Base-by-base conservation (phyloP, 2,888 invertebrate species). In the Andrena dorsata region DNA sequence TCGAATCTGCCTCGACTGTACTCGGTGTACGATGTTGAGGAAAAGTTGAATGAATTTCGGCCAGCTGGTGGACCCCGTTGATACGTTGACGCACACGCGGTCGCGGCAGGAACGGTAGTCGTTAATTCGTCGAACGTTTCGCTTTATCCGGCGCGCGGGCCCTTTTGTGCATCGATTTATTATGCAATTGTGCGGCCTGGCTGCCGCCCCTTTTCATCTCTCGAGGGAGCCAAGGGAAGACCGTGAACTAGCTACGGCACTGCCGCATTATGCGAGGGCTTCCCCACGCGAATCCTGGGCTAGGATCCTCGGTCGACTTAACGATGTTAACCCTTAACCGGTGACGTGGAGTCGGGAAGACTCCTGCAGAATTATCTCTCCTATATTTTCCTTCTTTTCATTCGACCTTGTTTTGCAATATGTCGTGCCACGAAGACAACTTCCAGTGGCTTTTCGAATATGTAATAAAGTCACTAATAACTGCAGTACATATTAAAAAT, bases 161-260 rank as follows among this genome's bases (percentile, higher is more conserved):
- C 82, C 84, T 84, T 86, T 86, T 86, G 86, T 84, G 78, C 69
- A 70, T 83, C 83, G 83, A 81, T 87, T 89, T 88, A 87, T 89
- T 89, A 82, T 85, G 85, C 87, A 89, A 89, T 88, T 88, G 87
- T 72, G 74, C 65, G 76, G 26, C 53, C 56, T 47, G 53, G 41
- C 68, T 60, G 66, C 56, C 69, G 69, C 78, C 83, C 76, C 77
- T 70, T 82, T 76, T 76, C 70, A 66, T 71, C 60, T 76, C 66
- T 61, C 69, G 76, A 58, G 73, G 83, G 80, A 73, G 77, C 81
- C 82, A 74, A 81, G 76, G 83, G 82, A 76, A 81, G 76, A 32
- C 81, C 81, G 51, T 71, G 76, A 77, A 83, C 83, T 81, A 77
- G 81, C 83, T 82, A 81, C 76, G 70, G 83, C 74, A 76, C 83